These are phyloP conservation scores for Eutolmus rufibarbis DNA, from an alignment of 2,888 invertebrate species.

Conservation along the genomic window DNA sequence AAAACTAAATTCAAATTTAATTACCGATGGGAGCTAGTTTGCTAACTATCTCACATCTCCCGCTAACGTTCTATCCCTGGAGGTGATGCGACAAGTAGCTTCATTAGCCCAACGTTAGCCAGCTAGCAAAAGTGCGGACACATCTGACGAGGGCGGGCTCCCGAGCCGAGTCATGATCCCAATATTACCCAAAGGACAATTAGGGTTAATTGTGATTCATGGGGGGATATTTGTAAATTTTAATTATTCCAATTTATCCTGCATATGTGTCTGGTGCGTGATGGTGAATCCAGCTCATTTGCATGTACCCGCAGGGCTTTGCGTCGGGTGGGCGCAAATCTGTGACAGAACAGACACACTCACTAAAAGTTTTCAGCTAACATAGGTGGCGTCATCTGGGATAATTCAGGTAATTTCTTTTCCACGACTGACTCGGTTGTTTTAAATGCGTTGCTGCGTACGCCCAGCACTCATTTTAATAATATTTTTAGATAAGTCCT, in stretches of 20 bases:
- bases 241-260: constrained; percentile 30
- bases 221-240: constrained; percentile 33
- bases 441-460: not conserved
- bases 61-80: not conserved
- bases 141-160: not conserved
- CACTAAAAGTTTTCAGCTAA: not conserved
- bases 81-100: constrained; percentile 14
- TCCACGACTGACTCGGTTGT: not conserved
- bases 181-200: not conserved
- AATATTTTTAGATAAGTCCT: not conserved
- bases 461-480: not conserved
- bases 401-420: not conserved
- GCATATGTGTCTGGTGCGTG: constrained; percentile 17
- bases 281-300: not conserved
- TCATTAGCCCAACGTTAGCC: constrained; percentile 6
- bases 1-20: not conserved
- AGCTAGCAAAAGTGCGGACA: not conserved
- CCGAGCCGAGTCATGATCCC: constrained; percentile 5
- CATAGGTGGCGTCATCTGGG: not conserved
- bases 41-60: too few species aligned
- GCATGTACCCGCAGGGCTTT: not conserved
- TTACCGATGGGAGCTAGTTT: not conserved
- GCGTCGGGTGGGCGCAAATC: not conserved
- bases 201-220: constrained; percentile 29
- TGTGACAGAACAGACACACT: not conserved